Evolutionary conservation across 2,888 invertebrate genomes (phyloP).

Genomic region (Reticulitermes lucifugus): DNA sequence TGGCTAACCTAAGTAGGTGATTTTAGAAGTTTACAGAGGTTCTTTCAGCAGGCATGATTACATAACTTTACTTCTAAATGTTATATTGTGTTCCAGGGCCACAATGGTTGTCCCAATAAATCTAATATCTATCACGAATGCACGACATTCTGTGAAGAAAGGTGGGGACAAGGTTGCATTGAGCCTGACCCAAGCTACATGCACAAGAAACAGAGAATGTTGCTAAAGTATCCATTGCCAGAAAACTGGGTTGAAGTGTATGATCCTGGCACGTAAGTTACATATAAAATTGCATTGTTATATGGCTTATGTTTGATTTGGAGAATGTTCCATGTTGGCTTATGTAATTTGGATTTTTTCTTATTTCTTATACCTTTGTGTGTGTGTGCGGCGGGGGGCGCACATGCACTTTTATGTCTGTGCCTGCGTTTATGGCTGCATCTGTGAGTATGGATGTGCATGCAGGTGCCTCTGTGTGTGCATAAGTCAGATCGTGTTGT

Average conservation of each 20-base stretch:
- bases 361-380: too few species aligned
- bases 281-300: not conserved
- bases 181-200: conserved; percentile 82
- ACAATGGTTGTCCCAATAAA: conserved; percentile 91
- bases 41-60: not conserved
- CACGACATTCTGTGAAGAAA: conserved; percentile 86
- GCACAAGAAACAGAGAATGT: conserved; percentile 78
- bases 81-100: conserved; percentile 59
- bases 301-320: too few species aligned
- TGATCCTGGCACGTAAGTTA: conserved; percentile 80
- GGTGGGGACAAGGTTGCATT: conserved; percentile 82
- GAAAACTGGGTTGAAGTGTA: conserved; percentile 94
- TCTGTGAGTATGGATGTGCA: too few species aligned
- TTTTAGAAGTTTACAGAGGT: too few species aligned
- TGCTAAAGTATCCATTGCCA: conserved; percentile 90
- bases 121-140: conserved; percentile 96
- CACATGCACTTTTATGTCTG: too few species aligned
- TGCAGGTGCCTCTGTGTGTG: too few species aligned
- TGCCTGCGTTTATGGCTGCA: too few species aligned
- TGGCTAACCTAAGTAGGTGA: too few species aligned
- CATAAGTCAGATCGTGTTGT: too few species aligned
- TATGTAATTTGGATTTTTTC: too few species aligned
- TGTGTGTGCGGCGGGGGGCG: too few species aligned
- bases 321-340: too few species aligned
- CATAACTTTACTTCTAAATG: not conserved